Percentiles rank a stretch among this genome's conserved stretches.
phyloP scores from a whole-genome alignment of 2,888 invertebrate genomes.

The Heptascelio sp. region DNA sequence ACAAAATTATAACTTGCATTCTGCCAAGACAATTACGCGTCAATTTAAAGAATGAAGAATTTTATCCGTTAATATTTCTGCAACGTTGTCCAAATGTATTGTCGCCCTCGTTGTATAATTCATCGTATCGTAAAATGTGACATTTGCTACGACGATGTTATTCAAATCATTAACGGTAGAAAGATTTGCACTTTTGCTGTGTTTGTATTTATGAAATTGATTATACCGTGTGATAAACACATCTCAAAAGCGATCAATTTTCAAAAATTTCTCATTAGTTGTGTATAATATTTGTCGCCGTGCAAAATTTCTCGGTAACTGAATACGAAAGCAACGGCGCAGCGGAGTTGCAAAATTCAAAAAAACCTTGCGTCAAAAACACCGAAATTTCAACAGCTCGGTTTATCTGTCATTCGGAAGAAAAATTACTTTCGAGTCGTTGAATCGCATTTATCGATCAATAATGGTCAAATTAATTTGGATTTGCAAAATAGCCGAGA shows the following conservation, averaged over 20 bases:
- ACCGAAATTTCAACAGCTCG: conserved; percentile 47
- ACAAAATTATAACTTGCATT: no score
- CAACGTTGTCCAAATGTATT: no score
- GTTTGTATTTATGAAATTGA: not conserved
- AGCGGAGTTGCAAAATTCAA: conserved; percentile 30
- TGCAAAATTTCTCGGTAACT: conserved; percentile 35
- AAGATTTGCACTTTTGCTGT: no score
- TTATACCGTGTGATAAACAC: not conserved
- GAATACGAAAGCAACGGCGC: not conserved
- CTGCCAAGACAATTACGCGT: no score
- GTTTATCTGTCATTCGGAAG: conserved; percentile 39
- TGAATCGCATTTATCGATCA: conserved; percentile 48
- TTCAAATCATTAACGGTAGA: no score
- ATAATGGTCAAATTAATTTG: conserved; percentile 57
- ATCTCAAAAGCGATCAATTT: not conserved
- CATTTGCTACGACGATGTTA: no score
- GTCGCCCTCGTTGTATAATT: no score
- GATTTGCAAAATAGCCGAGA: conserved; percentile 29
- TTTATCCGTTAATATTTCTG: no score
- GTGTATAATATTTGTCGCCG: conserved; percentile 25
- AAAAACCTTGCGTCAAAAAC: conserved; percentile 30
- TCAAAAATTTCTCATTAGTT: conserved; percentile 25
- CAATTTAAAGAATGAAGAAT: no score
- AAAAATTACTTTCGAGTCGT: conserved; percentile 44
- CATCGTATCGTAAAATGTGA: no score